Percentiles rank a stretch among this genome's conserved stretches.
phyloP scores from a whole-genome alignment of 2,797 vertebrate genomes.

The Sebastes ruberrimus region DNA sequence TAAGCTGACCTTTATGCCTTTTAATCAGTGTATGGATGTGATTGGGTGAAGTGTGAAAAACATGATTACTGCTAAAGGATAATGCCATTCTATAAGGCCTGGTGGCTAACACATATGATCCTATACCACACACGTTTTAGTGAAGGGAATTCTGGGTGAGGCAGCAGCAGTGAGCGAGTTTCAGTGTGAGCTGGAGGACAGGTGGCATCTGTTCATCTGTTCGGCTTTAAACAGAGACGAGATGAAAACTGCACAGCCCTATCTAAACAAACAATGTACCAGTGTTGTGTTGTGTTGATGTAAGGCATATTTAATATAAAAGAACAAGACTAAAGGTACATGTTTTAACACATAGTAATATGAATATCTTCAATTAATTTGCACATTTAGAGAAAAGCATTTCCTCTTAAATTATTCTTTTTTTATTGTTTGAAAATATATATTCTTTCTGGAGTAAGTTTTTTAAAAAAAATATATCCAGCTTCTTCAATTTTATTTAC shows the following conservation, averaged over 20 bases:
- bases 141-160: neutral
- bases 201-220: neutral
- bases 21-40: constrained; percentile 61
- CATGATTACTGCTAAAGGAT: constrained; percentile 50
- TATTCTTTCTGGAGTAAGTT: no score
- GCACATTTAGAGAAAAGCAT: no score
- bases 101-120: constrained; percentile 13
- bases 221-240: neutral
- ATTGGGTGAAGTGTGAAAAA: constrained; percentile 21
- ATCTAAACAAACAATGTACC: neutral
- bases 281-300: neutral
- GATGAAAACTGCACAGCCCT: neutral
- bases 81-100: constrained; percentile 43
- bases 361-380: neutral
- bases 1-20: constrained; percentile 43
- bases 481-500: no score
- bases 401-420: no score
- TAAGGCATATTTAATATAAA: neutral
- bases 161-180: neutral
- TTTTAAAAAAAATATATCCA: no score
- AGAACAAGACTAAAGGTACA: neutral
- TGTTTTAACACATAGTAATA: neutral
- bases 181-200: neutral
- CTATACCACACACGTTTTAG: neutral
- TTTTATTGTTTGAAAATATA: no score